Evolutionary conservation across 2,797 vertebrate species (phyloP).

Genomic region (Rhinogobio ventralis): DNA sequence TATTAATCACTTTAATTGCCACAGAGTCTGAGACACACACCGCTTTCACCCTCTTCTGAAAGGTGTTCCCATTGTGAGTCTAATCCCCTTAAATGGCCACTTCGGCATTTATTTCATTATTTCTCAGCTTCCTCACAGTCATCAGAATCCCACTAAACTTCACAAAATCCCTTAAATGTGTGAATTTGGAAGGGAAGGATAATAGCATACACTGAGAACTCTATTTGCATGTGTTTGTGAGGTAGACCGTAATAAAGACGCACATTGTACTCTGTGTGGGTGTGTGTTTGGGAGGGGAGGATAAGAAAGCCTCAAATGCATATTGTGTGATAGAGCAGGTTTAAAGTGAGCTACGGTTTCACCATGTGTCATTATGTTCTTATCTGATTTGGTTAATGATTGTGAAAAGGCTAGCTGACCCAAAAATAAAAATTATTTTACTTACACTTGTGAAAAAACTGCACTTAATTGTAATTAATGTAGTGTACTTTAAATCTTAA

Average conservation of each 20-base stretch:
- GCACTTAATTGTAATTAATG: background rate
- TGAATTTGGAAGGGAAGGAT: conserved; percentile 30
- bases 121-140: conserved; percentile 60
- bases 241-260: conserved; percentile 9
- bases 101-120: conserved; percentile 73
- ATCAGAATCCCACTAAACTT: conserved; percentile 59
- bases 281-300: conserved; percentile 35
- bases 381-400: conserved; percentile 57
- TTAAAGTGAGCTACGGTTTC: background rate
- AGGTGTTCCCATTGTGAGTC: conserved; percentile 60
- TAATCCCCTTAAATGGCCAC: conserved; percentile 71
- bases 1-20: conserved; percentile 76
- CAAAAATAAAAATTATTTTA: background rate
- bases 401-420: background rate
- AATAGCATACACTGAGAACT: background rate
- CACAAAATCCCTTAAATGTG: conserved; percentile 30
- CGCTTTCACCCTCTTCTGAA: conserved; percentile 31
- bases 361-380: background rate
- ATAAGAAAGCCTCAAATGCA: conserved; percentile 18
- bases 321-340: background rate
- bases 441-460: background rate
- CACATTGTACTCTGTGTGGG: conserved; percentile 7
- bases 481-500: background rate
- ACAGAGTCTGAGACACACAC: conserved; percentile 61
- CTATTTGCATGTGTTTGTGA: conserved; percentile 42